Evolutionary conservation across 2,797 vertebrate species (phyloP), one percentile per base, ranked within the genome.

Genomic region (Phaenicophaeus curvirostris): DNA sequence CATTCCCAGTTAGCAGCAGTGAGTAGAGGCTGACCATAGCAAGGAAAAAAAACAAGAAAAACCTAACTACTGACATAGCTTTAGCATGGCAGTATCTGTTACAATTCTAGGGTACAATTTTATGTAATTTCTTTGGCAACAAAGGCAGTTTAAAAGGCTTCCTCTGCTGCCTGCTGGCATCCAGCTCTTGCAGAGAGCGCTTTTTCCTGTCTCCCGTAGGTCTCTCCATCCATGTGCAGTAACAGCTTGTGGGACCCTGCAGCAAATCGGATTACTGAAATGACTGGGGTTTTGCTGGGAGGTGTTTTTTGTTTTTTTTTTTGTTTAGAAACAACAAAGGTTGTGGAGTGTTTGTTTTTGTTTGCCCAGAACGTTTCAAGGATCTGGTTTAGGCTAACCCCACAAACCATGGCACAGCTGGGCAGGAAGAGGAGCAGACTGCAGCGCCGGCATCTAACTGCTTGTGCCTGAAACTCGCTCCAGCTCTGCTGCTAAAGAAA

Each of bases 381-480:
- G 94, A 62, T 94, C 94, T 94, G 91, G 87, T 93, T 94, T 90
- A 84, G 85, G 87, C 87, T 93, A 78, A 94, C 66, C 69, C 69
- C 85, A 81, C 85, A 93, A 91, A 90, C 91, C 94, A 73, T 94
- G 95, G 93, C 90, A 90, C 93, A 96, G 96, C 96, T 96, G 95
- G 93, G 94, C 96, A 96, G 95, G 96, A 96, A 96, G 94, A 94
- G 73, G 69, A 96, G 83, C 95, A 96, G 96, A 96, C 91, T 39
- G 94, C 84, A 88, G 74, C 0, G 8, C 86, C 1, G 15, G 73
- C 80, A 73, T 72, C 73, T 77, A 44, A 74, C 44, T 41, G 73
- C 91, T 72, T 55, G 51, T 0, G 55, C 93, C 85, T 90, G 73
- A 66, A 88, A 85, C 44, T n/a, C 50, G 35, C 33, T 62, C 58